These are phyloP conservation scores for Himalopsyche kuldschensis DNA, from an alignment of 2,888 invertebrate genomes.

Conservation along the genomic window DNA sequence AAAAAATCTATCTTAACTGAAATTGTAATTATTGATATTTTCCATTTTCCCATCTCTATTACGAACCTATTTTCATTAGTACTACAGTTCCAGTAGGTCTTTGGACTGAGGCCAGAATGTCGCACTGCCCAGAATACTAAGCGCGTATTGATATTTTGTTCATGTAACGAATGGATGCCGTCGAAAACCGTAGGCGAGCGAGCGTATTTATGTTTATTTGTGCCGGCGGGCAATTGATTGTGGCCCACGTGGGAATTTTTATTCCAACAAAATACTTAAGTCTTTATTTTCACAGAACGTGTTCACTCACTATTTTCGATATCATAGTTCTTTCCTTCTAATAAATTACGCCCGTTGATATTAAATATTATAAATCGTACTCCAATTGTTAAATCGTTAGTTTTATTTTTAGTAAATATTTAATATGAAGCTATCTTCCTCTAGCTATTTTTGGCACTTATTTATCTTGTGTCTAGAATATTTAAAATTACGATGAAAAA, in stretches of 20 bases:
- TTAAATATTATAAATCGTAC: too few relatives aligned
- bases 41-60: background rate
- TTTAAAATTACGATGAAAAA: too few relatives aligned
- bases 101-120: conserved; percentile 25
- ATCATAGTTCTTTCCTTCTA: too few relatives aligned
- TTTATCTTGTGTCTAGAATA: too few relatives aligned
- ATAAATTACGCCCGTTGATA: too few relatives aligned
- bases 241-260: background rate
- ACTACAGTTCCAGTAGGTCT: background rate
- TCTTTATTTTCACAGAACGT: background rate
- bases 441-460: too few relatives aligned
- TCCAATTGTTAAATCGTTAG: too few relatives aligned
- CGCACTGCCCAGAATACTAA: conserved; percentile 23
- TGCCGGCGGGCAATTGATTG: background rate
- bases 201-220: background rate
- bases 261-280: background rate
- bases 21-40: background rate
- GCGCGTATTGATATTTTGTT: conserved; percentile 21
- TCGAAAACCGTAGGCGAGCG: background rate
- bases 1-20: too few relatives aligned
- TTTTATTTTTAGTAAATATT: too few relatives aligned
- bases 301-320: background rate
- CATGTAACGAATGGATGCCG: background rate
- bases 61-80: conserved; percentile 25
- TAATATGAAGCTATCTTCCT: too few relatives aligned